These are phyloP conservation scores for Zaprionus camerounensis DNA, from an alignment of 1,140 invertebrate species.

Conservation along the genomic window DNA sequence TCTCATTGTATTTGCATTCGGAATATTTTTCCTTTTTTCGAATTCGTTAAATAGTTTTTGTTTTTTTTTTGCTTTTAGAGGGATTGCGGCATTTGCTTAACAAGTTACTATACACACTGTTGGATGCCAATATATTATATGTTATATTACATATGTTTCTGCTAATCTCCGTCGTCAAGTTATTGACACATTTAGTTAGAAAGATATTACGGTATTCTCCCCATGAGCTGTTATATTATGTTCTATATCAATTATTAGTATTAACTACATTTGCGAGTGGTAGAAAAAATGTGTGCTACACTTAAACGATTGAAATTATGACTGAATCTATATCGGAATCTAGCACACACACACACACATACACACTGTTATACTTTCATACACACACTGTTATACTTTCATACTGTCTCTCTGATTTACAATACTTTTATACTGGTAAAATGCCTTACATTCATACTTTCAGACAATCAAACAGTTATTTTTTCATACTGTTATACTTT, in stretches of 20 bases:
- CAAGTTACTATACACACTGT: constrained; percentile 56
- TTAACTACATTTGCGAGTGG: constrained; percentile 44
- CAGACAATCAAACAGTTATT: not conserved
- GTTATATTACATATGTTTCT: constrained; percentile 2
- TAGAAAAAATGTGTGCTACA: constrained; percentile 74
- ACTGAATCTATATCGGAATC: constrained; percentile 22
- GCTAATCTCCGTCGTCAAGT: not conserved
- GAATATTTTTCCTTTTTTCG: constrained; percentile 2
- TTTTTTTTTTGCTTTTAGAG: not conserved
- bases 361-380: constrained; percentile 32
- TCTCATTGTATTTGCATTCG: constrained; percentile 13
- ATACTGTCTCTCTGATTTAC: not conserved
- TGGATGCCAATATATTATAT: constrained; percentile 12
- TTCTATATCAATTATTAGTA: constrained; percentile 23
- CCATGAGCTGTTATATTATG: not conserved
- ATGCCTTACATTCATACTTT: not conserved
- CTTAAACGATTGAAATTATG: constrained; percentile 53
- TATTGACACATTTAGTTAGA: constrained; percentile 31
- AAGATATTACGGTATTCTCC: not conserved
- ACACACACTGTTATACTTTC: constrained; percentile 36
- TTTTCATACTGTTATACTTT: too few relatives aligned
- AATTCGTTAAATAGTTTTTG: constrained; percentile 15
- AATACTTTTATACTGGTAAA: not conserved
- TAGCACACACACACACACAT: constrained; percentile 31
- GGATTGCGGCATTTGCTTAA: constrained; percentile 22